Evolutionary conservation across 2,113 vertebrate species (phyloP).

Genomic region (Manacus vitellinus): DNA sequence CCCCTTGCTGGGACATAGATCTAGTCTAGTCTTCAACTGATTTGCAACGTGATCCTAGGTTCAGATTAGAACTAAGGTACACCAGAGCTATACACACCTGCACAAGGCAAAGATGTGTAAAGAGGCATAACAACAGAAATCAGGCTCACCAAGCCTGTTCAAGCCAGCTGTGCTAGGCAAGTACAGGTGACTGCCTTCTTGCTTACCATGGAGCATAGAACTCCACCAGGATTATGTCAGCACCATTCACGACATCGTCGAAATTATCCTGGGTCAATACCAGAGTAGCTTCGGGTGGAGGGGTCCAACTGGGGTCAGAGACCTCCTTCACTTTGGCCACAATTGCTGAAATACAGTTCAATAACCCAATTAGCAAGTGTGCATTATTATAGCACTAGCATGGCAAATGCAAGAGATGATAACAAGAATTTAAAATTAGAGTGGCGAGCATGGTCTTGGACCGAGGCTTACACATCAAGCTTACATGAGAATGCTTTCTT

Average conservation of each 20-base stretch:
- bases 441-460: neutral
- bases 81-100: neutral
- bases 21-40: neutral
- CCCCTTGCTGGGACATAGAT: neutral
- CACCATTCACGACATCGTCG: conserved; percentile 84
- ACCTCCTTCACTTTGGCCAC: conserved; percentile 89
- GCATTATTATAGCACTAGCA: neutral
- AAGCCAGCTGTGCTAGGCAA: neutral
- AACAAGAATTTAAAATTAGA: neutral
- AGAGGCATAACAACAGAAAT: neutral
- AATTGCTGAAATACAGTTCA: conserved; percentile 81
- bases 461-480: neutral
- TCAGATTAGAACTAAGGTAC: neutral
- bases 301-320: conserved; percentile 89
- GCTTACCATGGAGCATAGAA: conserved; percentile 98
- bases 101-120: neutral
- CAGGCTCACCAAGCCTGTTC: neutral
- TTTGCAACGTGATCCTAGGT: accelerated
- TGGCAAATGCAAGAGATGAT: neutral
- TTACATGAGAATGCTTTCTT: neutral
- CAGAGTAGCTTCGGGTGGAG: conserved; percentile 90
- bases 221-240: conserved; percentile 96
- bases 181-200: neutral
- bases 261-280: conserved; percentile 94
- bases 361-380: neutral